A percentile compares a stretch with the other conserved stretches of the same genome.
phyloP scores from a whole-genome alignment of 2,113 vertebrate genomes.

The Bos taurus region DNA sequence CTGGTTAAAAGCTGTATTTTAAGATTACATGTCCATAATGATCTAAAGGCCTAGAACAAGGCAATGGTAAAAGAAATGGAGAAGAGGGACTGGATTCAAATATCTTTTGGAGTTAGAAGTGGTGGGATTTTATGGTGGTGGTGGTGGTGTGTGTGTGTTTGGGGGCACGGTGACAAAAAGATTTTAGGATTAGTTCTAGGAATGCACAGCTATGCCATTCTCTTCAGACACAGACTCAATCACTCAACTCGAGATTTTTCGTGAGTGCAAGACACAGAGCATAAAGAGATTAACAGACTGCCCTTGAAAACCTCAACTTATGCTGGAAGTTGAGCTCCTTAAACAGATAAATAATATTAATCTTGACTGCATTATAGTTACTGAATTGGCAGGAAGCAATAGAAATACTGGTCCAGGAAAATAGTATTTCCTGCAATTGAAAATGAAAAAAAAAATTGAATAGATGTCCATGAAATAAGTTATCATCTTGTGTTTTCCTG shows the following conservation, averaged over 20 bases:
- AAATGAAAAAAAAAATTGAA: not conserved
- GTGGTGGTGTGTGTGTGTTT: not conserved
- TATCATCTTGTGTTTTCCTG: not conserved
- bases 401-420: not conserved
- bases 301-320: not conserved
- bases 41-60: not conserved
- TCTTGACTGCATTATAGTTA: not conserved
- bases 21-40: not conserved
- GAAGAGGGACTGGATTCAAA: not conserved
- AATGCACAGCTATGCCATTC: not conserved
- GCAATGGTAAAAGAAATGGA: not conserved
- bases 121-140: not conserved
- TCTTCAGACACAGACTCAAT: not conserved
- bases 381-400: not conserved
- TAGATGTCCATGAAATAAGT: not conserved
- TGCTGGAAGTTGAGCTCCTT: not conserved
- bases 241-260: not conserved
- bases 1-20: not conserved
- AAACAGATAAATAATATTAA: not conserved
- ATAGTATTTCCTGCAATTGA: not conserved
- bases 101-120: not conserved
- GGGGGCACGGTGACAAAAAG: not conserved
- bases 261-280: not conserved
- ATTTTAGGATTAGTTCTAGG: not conserved
- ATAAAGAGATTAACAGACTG: not conserved